These are phyloP conservation scores for Zeuzera pyrina DNA, from an alignment of 2,888 invertebrate genomes.

Conservation along the genomic window DNA sequence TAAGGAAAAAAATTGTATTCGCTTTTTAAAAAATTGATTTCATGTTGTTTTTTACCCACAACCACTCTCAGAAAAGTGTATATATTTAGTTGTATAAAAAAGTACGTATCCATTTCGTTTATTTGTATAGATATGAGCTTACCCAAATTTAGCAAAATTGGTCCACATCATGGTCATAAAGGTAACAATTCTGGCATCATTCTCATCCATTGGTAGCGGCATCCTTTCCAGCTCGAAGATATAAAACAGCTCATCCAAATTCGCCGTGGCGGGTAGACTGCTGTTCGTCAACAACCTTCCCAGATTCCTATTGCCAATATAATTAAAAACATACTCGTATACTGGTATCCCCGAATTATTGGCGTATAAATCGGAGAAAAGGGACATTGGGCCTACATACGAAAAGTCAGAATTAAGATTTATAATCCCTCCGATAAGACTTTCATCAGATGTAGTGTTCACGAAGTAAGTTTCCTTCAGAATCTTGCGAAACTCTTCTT, in stretches of 20 bases:
- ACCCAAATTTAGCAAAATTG: constrained; percentile 64
- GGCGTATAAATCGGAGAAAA: constrained; percentile 45
- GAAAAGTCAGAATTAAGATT: constrained; percentile 57
- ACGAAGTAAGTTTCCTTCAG: constrained; percentile 51
- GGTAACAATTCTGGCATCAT: constrained; percentile 54
- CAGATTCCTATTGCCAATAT: constrained; percentile 52
- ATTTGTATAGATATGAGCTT: constrained; percentile 18
- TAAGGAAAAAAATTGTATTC: too few species aligned
- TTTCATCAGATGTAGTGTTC: constrained; percentile 42
- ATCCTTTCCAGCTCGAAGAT: constrained; percentile 53
- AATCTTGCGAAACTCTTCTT: constrained; percentile 33
- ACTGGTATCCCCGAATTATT: constrained; percentile 38
- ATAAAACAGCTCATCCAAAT: constrained; percentile 54
- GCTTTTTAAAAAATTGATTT: too few species aligned
- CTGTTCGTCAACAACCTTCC: constrained; percentile 53
- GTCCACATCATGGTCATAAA: constrained; percentile 69
- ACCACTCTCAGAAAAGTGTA: too few species aligned
- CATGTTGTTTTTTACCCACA: too few species aligned
- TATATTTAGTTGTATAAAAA: too few species aligned
- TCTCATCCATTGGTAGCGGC: constrained; percentile 50
- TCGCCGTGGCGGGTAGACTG: constrained; percentile 44
- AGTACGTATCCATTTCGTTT: too few species aligned
- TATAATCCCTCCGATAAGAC: constrained; percentile 49
- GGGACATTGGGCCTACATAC: constrained; percentile 50
- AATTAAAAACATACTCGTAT: constrained; percentile 50